A percentile compares a stretch with the other conserved stretches of the same genome.
Conservation (phyloP, 1,140 invertebrate species). For the Littorina saxatilis region DNA sequence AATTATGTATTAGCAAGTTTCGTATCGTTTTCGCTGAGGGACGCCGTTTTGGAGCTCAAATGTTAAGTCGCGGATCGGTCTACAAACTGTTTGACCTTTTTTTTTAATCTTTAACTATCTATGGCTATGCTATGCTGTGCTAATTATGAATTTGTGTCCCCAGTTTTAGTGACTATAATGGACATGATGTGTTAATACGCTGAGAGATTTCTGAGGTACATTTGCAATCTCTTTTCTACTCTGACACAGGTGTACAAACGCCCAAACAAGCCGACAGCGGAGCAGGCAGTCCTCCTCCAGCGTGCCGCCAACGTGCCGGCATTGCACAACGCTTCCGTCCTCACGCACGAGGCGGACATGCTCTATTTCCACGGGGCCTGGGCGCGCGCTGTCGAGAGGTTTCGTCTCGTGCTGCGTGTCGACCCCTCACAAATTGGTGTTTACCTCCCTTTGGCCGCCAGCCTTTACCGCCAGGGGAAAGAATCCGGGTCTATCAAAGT, state of each 20-base stretch:
- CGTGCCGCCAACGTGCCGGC: constrained; percentile 42
- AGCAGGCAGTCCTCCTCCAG: not conserved
- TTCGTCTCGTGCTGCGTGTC: constrained; percentile 35
- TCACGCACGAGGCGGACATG: constrained; percentile 65
- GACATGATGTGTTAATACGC: no score
- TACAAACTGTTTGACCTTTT: no score
- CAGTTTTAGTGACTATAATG: no score
- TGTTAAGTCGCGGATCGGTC: no score
- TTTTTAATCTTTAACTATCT: no score
- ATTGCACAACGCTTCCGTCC: constrained; percentile 59
- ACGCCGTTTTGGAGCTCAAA: no score
- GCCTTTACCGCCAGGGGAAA: constrained; percentile 5
- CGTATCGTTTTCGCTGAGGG: no score
- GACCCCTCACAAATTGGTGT: constrained; percentile 8
- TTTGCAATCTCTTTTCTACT: no score
- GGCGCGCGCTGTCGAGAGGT: constrained; percentile 52
- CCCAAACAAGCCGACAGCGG: not conserved
- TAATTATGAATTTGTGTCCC: no score
- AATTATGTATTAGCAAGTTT: no score
- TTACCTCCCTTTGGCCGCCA: constrained; percentile 31
- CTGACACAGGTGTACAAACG: not conserved
- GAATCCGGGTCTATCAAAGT: not conserved
- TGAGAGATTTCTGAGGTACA: no score
- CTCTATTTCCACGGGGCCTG: constrained; percentile 51
- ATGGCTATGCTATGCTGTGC: no score